phyloP scores from a whole-genome alignment of 2,113 vertebrate species.

The Halichoerus grypus region DNA sequence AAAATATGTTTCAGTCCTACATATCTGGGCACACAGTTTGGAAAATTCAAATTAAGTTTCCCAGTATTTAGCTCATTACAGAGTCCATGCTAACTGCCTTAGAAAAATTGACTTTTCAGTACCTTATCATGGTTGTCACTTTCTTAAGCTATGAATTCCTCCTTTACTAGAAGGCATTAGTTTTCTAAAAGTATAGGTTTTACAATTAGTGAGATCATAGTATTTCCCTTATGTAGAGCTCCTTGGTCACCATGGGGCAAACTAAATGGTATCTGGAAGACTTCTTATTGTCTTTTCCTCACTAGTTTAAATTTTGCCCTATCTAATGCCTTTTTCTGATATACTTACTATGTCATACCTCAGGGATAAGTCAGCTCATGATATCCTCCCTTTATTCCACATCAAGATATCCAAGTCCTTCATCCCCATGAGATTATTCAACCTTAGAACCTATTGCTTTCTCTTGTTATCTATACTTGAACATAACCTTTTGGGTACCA shows the following conservation, averaged over 20 bases:
- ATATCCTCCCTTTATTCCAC: neutral
- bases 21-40: conserved; percentile 77
- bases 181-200: conserved; percentile 56
- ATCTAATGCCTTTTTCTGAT: conserved; percentile 2
- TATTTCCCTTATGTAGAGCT: conserved; percentile 52
- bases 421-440: neutral
- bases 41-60: conserved; percentile 86
- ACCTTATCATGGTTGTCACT: conserved; percentile 71
- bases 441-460: neutral
- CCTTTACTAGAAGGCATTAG: conserved; percentile 68
- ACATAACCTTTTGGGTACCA: neutral
- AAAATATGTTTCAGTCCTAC: conserved; percentile 79
- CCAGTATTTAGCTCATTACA: conserved; percentile 80
- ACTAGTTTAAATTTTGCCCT: conserved; percentile 17
- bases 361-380: neutral
- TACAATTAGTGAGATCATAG: conserved; percentile 49
- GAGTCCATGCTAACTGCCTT: conserved; percentile 58
- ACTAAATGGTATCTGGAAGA: conserved; percentile 39
- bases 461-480: neutral
- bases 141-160: conserved; percentile 67
- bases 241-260: conserved; percentile 51
- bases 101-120: conserved; percentile 63
- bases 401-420: neutral
- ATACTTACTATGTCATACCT: neutral
- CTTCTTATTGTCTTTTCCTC: neutral